Base-by-base conservation (phyloP, 2,113 vertebrate genomes). In the Sceloporus tristichus region DNA sequence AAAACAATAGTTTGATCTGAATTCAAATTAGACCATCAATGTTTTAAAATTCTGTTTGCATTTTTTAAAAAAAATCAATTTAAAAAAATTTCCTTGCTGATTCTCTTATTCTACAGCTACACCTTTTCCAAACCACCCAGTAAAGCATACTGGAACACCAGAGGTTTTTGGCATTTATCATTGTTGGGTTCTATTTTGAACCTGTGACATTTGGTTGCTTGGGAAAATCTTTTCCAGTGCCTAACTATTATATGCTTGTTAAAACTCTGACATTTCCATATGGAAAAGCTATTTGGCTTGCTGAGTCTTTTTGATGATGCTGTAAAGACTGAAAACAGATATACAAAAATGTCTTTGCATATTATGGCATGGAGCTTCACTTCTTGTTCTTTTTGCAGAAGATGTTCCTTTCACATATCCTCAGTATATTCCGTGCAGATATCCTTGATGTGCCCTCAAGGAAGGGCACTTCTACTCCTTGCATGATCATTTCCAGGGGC, bases 261-360 rank as follows among this genome's bases (percentile, higher is more conserved):
- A 85, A 48, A 93, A 62, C 6, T 76, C 40, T 68, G 27, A 84
- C 88, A 87, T 90, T 54, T 25, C 5, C 53, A 77, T 90, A 91
- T 38, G 40, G 73, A 88, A 82, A 85, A 40, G 84, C 42, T 11
- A 89, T 93, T 90, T 81, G 91, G 27, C 76, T 88, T 81, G 56
- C 62, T 54, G 3, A 75, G 6, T 78, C 18, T 70, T 84, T 90
- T 11, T 34, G 85, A 82, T 40, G 1, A 16, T 85, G 66, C 2
- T n/a, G 27, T 80, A 18, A 91, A 87, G 5, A 79, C 14, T 29
- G 7, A 27, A 92, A 93, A 92, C 10, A 82, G 65, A 92, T 91
- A 93, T 66, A 79, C 54, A 89, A 90, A 88, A 23, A 65, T 82
- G 91, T 9, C 93, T 95, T 95, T 95, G 96, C 94, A 78, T 25